These are phyloP conservation scores for Drosophila saltans DNA, from an alignment of 1,140 invertebrate species.

Conservation along the genomic window DNA sequence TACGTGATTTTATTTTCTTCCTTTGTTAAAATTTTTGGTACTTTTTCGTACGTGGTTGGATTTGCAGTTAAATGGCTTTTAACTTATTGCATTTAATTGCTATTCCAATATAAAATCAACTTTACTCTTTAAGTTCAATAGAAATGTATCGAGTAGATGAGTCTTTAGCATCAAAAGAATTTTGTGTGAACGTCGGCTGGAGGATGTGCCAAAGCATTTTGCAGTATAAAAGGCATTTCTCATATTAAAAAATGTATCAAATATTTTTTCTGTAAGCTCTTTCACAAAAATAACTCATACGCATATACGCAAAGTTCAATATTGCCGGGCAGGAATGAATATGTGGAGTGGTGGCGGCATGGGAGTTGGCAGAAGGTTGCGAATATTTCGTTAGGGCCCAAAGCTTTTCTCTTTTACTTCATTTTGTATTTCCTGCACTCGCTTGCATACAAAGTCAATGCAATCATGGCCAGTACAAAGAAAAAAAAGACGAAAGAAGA, in stretches of 20 bases:
- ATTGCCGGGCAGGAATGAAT: slow-evolving; percentile 47
- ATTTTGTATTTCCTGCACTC: not conserved
- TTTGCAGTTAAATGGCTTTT: slow-evolving; percentile 69
- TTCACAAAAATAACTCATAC: slow-evolving; percentile 63
- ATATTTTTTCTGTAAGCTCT: slow-evolving; percentile 65
- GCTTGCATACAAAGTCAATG: slow-evolving; percentile 4
- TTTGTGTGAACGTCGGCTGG: slow-evolving; percentile 17
- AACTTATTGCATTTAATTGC: slow-evolving; percentile 70
- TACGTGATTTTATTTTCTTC: slow-evolving; percentile 53
- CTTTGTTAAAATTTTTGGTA: too few species aligned
- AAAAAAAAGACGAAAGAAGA: not conserved
- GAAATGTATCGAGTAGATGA: slow-evolving; percentile 14
- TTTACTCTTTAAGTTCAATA: slow-evolving; percentile 46
- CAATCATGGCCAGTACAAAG: not conserved
- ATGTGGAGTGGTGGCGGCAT: slow-evolving; percentile 26
- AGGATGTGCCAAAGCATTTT: slow-evolving; percentile 48
- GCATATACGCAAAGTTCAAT: slow-evolving; percentile 76
- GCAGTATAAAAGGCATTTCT: slow-evolving; percentile 74
- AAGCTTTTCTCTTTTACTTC: not conserved
- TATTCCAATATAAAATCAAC: slow-evolving; percentile 8
- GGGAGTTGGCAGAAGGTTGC: not conserved
- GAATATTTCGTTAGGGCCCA: not conserved
- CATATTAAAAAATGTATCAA: slow-evolving; percentile 80
- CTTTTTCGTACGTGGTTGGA: not conserved
- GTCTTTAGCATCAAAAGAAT: slow-evolving; percentile 53